Evolutionary conservation across 2,797 vertebrate genomes (phyloP), one percentile per base, ranked within the genome.

Genomic region (Hapalemur alaotrensis): DNA sequence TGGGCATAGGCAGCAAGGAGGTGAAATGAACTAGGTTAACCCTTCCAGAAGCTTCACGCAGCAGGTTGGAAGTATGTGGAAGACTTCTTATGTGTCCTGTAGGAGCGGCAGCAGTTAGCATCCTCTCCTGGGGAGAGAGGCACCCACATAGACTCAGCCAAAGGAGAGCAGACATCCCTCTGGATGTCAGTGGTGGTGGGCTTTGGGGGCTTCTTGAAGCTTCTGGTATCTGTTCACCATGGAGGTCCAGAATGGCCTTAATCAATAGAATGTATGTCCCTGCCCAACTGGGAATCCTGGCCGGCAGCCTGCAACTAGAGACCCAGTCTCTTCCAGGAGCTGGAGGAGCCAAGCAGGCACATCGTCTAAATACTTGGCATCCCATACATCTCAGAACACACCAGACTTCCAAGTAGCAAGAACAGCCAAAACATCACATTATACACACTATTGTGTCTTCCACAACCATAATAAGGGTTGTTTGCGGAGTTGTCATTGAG

Each of bases 361-460:
- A 22, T 94, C 95, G 96, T 96, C 86, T 96, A 97, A 97, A 98
- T 67, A 79, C 82, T 96, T 96, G 96, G 96, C 89, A 91, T 67
- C 10, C 15, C 35, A 70, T 48, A 41, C 69, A 80, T 95, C 95
- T 96, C 97, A 90, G 95, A 96, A 97, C 10, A 63, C 38, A 97
- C 81, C 91, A 95, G 96, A 97, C 92, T 98, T 97, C 90, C 65
- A 87, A 95, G 87, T 4, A 4, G 65, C 92, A 70, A 97, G 96
- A 89, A 63, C 32, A 92, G 87, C 93, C 93, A 87, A 92, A 95
- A 95, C 95, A 52, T 20, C 3, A 3, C 35, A 57, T 85, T 35
- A 22, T n/a, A 84, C 52, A 87, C 32, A 28, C 30, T 32, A 43
- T 2, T 57, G 30, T 93, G 43, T 57, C 61, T 78, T 92, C 80